Evolutionary conservation across 2,888 invertebrate genomes (phyloP).

Genomic region (Punctoribates punctum): DNA sequence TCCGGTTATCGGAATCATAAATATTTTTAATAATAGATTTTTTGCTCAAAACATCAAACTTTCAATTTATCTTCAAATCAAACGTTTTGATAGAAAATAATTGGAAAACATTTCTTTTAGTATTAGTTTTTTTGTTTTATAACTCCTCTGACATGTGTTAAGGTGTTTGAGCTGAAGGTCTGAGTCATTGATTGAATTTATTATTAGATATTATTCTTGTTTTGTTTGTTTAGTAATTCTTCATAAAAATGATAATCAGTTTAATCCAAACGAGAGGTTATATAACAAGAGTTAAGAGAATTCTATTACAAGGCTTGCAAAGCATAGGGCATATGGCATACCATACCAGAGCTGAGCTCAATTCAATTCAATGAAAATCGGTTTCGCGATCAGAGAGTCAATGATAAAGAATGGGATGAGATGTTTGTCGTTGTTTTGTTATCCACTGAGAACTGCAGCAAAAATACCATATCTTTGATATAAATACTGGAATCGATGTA

Average conservation of each 20-base stretch:
- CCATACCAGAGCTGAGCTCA: background rate
- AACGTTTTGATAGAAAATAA: constrained; percentile 4
- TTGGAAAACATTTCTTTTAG: background rate
- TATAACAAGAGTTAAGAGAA: background rate
- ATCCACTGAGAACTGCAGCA: background rate
- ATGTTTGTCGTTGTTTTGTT: background rate
- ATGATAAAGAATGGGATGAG: background rate
- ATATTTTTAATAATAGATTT: too few relatives aligned
- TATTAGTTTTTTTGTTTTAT: background rate
- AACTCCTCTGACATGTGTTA: background rate
- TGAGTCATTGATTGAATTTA: background rate
- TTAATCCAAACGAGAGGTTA: background rate
- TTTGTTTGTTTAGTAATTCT: background rate
- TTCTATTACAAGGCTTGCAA: background rate
- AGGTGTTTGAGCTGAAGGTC: background rate
- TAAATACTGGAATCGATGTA: constrained; percentile 15
- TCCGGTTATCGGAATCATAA: too few relatives aligned
- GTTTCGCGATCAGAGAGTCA: background rate
- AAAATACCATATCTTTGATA: background rate
- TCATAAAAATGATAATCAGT: constrained; percentile 31
- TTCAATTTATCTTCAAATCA: background rate
- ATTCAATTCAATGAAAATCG: background rate
- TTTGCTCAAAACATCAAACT: background rate
- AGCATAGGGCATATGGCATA: background rate
- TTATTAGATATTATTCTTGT: background rate